A percentile compares a stretch with the other conserved stretches of the same genome.
Evolutionary conservation across 2,888 invertebrate species (phyloP).

Genomic region (Chydorus sphaericus): DNA sequence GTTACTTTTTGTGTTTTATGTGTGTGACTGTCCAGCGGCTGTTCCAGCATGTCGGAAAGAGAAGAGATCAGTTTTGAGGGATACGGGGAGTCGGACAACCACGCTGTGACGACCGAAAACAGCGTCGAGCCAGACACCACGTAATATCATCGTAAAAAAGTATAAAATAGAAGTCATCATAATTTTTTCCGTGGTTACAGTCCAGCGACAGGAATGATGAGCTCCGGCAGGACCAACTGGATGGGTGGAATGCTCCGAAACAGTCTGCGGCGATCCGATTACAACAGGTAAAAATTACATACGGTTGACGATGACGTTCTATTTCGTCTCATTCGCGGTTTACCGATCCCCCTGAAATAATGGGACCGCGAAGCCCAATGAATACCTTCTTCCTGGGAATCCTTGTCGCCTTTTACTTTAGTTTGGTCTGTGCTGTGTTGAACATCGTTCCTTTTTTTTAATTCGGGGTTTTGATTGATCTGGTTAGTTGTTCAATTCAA

Average conservation of each 20-base stretch:
- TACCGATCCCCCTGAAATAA: too few relatives aligned
- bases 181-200: conserved; percentile 5
- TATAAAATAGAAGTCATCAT: conserved; percentile 56
- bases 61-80: conserved; percentile 58
- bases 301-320: too few relatives aligned
- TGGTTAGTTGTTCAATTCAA: too few relatives aligned
- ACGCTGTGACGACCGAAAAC: conserved; percentile 29
- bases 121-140: not conserved
- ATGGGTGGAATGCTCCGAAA: not conserved
- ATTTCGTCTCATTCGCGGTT: too few relatives aligned
- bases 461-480: too few relatives aligned
- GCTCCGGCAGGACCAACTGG: not conserved
- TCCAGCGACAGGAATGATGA: not conserved
- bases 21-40: conserved; percentile 29
- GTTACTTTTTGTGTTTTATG: not conserved
- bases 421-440: too few relatives aligned
- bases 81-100: conserved; percentile 50
- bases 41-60: conserved; percentile 49
- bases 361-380: too few relatives aligned
- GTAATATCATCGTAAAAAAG: conserved; percentile 66
- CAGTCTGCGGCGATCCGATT: conserved; percentile 5
- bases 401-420: too few relatives aligned
- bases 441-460: too few relatives aligned
- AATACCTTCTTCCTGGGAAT: too few relatives aligned
- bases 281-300: not conserved